A percentile compares a stretch with the other conserved stretches of the same genome.
These are phyloP conservation scores for Agrypnia vestita DNA, from an alignment of 1,140 invertebrate species.

Conservation along the genomic window DNA sequence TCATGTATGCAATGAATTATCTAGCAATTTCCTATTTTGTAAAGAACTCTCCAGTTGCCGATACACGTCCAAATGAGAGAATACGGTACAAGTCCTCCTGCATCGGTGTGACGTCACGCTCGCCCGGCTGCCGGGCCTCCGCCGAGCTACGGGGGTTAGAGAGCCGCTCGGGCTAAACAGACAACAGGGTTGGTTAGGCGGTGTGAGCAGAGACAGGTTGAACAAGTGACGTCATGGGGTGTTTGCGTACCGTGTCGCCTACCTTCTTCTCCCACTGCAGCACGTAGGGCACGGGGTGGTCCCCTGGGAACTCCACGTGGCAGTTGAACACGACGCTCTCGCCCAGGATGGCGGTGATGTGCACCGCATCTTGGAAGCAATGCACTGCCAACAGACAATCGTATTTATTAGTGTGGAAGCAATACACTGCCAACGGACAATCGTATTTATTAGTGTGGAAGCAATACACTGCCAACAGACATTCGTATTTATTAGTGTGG, in stretches of 20 bases:
- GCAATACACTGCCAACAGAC: constrained; percentile 68
- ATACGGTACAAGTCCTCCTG: neutral
- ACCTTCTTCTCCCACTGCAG: constrained; percentile 99
- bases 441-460: constrained; percentile 63
- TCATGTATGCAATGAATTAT: no score
- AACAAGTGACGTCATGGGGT: constrained; percentile 40
- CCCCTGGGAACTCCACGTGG: constrained; percentile 95
- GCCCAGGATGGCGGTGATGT: constrained; percentile 95
- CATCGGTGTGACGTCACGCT: constrained; percentile 49
- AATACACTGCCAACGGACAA: constrained; percentile 66
- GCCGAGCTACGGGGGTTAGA: constrained; percentile 61
- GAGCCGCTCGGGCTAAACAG: constrained; percentile 57
- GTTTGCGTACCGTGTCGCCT: constrained; percentile 90
- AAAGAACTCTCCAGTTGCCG: no score
- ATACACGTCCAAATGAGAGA: no score
- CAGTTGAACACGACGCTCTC: constrained; percentile 97
- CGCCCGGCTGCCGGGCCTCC: constrained; percentile 54
- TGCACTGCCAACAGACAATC: constrained; percentile 65
- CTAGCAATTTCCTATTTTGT: no score
- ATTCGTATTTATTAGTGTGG: neutral
- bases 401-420: constrained; percentile 65
- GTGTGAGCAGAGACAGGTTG: constrained; percentile 37
- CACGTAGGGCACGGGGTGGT: constrained; percentile 95
- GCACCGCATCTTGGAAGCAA: constrained; percentile 90
- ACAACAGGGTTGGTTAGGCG: constrained; percentile 53